Conservation (phyloP, 2,113 vertebrate species). For the Bombycilla garrulus region DNA sequence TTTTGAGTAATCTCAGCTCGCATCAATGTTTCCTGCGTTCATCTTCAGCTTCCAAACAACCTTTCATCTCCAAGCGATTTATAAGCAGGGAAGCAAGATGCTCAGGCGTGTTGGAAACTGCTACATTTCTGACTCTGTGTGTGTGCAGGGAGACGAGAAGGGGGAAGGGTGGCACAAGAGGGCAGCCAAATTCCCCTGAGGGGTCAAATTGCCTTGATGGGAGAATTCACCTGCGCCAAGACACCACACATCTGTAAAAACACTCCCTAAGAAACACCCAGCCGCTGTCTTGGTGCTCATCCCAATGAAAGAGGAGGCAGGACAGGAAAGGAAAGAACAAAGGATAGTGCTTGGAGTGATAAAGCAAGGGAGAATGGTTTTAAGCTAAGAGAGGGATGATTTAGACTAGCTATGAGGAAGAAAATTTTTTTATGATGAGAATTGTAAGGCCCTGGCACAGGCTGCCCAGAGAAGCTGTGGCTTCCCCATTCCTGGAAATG, state of each 20-base stretch:
- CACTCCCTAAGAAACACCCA: background rate
- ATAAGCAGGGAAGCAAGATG: background rate
- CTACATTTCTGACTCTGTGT: background rate
- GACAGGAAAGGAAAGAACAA: background rate
- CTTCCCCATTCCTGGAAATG: background rate
- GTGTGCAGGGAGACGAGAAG: background rate
- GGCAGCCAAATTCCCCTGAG: background rate
- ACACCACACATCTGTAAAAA: background rate
- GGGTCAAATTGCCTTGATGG: background rate
- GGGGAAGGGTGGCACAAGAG: rapidly evolving
- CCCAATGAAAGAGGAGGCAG: background rate
- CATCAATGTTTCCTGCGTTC: background rate
- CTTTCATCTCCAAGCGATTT: background rate
- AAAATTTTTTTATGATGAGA: background rate
- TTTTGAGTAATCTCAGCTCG: background rate
- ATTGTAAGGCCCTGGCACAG: background rate
- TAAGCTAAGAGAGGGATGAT: background rate
- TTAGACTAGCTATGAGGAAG: background rate
- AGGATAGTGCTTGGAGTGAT: background rate
- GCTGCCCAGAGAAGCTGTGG: background rate
- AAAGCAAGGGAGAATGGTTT: background rate
- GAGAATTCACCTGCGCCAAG: background rate
- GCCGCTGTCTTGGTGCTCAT: background rate
- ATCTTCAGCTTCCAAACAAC: background rate
- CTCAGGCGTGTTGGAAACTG: background rate